Percentiles rank a stretch among this genome's conserved stretches.
phyloP scores from a whole-genome alignment of 2,888 invertebrate species.

The Polydrusus cervinus region DNA sequence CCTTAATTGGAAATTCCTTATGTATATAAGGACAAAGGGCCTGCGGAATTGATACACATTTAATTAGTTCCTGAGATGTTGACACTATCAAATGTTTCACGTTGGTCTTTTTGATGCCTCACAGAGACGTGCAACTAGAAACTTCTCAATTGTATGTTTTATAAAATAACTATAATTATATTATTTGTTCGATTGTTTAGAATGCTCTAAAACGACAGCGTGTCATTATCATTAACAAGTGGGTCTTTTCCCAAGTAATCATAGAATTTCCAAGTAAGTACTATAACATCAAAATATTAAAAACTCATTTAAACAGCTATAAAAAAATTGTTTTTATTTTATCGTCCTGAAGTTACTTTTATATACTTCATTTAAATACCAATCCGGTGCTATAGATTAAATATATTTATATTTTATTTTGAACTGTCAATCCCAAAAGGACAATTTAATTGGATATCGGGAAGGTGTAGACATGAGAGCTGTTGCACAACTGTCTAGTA shows the following conservation, averaged over 20 bases:
- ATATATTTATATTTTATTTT: no score
- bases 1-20: constrained; percentile 12
- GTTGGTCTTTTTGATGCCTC: neutral
- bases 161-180: neutral
- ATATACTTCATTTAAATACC: no score
- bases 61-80: constrained; percentile 16
- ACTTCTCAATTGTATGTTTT: neutral
- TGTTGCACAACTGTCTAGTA: no score
- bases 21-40: constrained; percentile 11
- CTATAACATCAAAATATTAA: no score
- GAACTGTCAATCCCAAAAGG: no score
- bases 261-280: no score
- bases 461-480: neutral
- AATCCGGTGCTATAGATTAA: no score
- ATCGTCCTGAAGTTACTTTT: no score
- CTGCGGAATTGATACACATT: constrained; percentile 11
- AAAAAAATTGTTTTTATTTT: no score
- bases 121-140: neutral
- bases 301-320: no score
- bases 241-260: no score
- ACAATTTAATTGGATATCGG: neutral
- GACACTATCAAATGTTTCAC: constrained; percentile 2
- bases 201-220: neutral
- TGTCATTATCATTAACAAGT: no score
- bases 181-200: neutral